Percentiles rank a stretch among this genome's conserved stretches.
These are phyloP conservation scores for Melanotaenia maccullochi DNA, from an alignment of 2,797 vertebrate species.

Conservation along the genomic window DNA sequence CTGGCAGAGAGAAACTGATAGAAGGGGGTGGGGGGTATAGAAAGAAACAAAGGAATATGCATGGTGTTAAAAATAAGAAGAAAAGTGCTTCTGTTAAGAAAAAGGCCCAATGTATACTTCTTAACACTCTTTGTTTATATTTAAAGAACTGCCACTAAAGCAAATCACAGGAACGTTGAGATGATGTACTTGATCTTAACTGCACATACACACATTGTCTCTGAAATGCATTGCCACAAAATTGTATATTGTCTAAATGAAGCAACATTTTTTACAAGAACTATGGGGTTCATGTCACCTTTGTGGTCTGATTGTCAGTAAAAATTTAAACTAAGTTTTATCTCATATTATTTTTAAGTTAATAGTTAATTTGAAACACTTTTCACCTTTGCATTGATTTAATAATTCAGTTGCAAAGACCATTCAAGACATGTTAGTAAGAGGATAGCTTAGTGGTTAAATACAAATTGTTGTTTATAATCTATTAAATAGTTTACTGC, in stretches of 20 bases:
- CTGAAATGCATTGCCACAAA: conserved; percentile 29
- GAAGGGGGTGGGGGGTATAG: background rate
- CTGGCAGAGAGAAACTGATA: conserved; percentile 59
- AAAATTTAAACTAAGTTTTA: conserved; percentile 3
- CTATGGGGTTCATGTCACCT: background rate
- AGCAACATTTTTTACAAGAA: conserved; percentile 1
- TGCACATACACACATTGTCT: conserved; percentile 24
- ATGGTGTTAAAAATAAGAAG: conserved; percentile 44
- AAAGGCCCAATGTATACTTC: conserved; percentile 25
- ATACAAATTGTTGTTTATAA: background rate
- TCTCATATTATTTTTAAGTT: conserved; percentile 17
- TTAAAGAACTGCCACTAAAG: conserved; percentile 48
- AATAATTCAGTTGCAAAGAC: background rate
- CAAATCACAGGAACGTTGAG: conserved; percentile 10
- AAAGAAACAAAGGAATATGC: conserved; percentile 41
- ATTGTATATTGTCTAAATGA: conserved; percentile 15
- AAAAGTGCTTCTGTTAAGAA: conserved; percentile 43
- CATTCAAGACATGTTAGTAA: background rate
- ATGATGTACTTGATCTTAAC: conserved; percentile 43
- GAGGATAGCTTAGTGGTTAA: background rate
- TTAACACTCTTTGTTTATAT: conserved; percentile 23
- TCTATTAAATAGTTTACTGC: background rate
- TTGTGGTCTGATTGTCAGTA: background rate
- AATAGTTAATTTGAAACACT: background rate
- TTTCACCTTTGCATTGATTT: background rate